Conservation (phyloP, 2,113 vertebrate genomes). For the Leucopternis melanops region DNA sequence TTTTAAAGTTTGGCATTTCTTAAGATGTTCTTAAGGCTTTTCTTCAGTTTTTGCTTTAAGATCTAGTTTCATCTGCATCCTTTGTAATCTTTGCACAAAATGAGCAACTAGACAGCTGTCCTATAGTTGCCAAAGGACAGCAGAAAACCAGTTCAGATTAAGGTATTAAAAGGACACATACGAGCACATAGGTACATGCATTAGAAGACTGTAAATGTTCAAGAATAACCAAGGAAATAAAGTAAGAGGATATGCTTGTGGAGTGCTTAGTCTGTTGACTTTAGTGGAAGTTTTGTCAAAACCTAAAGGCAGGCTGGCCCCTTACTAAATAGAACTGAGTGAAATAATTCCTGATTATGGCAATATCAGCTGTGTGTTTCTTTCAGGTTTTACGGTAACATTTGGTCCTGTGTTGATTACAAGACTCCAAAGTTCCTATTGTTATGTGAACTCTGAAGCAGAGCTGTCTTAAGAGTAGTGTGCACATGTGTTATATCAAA, state of each 20-base stretch:
- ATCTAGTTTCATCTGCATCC: neutral
- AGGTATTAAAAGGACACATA: neutral
- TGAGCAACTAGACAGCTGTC: neutral
- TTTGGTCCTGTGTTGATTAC: too few relatives aligned
- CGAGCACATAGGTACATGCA: neutral
- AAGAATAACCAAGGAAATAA: neutral
- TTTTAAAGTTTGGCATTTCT: neutral
- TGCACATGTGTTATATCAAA: neutral
- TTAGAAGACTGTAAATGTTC: neutral
- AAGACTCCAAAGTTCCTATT: too few relatives aligned
- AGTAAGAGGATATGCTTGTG: neutral
- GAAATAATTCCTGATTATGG: neutral
- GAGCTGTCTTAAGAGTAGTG: neutral
- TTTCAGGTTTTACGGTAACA: neutral
- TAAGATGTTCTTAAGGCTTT: neutral
- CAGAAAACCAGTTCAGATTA: neutral
- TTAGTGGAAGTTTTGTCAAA: neutral
- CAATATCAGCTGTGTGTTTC: neutral
- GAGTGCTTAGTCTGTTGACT: neutral
- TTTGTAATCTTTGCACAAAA: neutral
- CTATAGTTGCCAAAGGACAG: neutral
- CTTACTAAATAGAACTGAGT: neutral
- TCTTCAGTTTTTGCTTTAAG: neutral
- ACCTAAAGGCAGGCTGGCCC: neutral
- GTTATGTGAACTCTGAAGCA: neutral